Conservation (phyloP, 2,113 vertebrate genomes). For the Chaetops frenatus region DNA sequence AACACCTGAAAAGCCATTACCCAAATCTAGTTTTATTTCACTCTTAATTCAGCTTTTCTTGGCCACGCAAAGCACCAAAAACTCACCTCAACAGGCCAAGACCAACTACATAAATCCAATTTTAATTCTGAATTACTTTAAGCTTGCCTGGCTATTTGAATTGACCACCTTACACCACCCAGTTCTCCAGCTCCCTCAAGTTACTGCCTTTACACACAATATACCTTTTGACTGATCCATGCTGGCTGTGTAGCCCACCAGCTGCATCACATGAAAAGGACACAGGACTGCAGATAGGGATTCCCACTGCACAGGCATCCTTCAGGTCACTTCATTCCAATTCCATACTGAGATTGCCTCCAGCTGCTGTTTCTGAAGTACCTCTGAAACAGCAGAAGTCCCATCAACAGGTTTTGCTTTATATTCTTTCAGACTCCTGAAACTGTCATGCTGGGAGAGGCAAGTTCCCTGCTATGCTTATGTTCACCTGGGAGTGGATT, state of each 20-base stretch:
- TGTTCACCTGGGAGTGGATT: neutral
- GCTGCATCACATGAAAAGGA: neutral
- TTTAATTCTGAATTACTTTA: neutral
- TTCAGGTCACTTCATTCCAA: neutral
- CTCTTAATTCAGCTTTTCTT: neutral
- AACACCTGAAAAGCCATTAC: neutral
- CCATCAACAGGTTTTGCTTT: neutral
- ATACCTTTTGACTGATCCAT: neutral
- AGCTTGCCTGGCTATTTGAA: neutral
- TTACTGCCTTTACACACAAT: neutral
- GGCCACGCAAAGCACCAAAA: neutral
- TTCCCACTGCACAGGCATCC: neutral
- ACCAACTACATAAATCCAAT: neutral
- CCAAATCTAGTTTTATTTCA: neutral
- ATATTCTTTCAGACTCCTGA: neutral
- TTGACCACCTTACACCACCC: neutral
- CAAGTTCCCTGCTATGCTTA: neutral
- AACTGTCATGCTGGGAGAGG: neutral
- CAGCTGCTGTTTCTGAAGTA: neutral
- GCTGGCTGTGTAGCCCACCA: neutral
- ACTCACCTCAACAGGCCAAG: neutral
- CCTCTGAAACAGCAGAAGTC: neutral
- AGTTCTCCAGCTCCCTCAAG: neutral
- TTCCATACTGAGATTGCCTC: neutral
- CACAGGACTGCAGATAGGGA: fast-evolving